phyloP scores from a whole-genome alignment of 2,888 invertebrate species.

The Tetrapedia diversipes region DNA sequence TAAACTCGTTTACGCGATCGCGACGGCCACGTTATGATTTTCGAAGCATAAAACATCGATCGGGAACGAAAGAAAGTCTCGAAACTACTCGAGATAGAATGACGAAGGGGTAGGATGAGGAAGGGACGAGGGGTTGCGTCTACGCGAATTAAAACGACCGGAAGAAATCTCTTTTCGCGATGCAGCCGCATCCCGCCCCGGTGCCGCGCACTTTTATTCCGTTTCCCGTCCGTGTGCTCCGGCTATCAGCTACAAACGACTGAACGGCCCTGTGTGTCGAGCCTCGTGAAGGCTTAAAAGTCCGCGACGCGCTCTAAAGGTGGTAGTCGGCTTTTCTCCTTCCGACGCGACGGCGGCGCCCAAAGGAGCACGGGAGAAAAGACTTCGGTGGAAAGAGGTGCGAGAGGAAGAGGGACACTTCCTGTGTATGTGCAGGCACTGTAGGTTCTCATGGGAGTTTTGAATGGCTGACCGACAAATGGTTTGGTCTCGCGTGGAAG shows the following conservation, averaged over 20 bases:
- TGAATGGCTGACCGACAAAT: slow-evolving; percentile 34
- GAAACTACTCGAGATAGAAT: too few species aligned
- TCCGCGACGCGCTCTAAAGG: slow-evolving; percentile 26
- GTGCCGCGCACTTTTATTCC: slow-evolving; percentile 51
- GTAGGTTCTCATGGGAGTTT: slow-evolving; percentile 5
- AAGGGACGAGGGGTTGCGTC: slow-evolving; percentile 1
- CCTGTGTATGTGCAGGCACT: neutral
- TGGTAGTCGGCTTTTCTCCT: slow-evolving; percentile 23
- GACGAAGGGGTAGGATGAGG: neutral
- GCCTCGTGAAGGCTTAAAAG: slow-evolving; percentile 49
- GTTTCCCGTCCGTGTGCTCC: slow-evolving; percentile 47
- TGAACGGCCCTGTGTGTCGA: slow-evolving; percentile 33
- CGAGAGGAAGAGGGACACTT: neutral
- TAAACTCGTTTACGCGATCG: slow-evolving; percentile 26
- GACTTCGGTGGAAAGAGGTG: neutral
- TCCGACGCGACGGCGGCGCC: too few species aligned
- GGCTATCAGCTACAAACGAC: slow-evolving; percentile 56
- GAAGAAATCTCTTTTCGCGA: slow-evolving; percentile 57
- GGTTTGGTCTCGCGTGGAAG: neutral
- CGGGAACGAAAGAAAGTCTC: too few species aligned
- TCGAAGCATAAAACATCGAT: slow-evolving; percentile 17
- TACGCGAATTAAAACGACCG: slow-evolving; percentile 64
- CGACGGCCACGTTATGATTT: neutral
- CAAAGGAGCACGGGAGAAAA: too few species aligned
- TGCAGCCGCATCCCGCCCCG: slow-evolving; percentile 47